Base-by-base conservation (phyloP, 37 sponge, comb jelly and placozoan genomes). In the Chondrilla cf. caribensis region DNA sequence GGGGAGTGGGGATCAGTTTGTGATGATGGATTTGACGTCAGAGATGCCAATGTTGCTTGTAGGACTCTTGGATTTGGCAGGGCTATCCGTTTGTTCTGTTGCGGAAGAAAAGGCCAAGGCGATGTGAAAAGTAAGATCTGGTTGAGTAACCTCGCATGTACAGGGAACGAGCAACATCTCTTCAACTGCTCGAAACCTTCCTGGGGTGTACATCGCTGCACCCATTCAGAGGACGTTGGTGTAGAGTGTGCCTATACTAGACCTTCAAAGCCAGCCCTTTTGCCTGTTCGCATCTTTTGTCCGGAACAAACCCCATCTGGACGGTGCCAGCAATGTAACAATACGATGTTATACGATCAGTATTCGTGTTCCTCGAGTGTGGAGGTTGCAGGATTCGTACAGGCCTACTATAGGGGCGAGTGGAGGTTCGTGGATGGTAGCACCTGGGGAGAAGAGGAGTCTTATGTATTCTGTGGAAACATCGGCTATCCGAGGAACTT, bases 1-100 rank as follows among this genome's bases (percentile, higher is more conserved):
- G 82, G 89, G 19, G 19, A 58, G 14, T 94, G 95, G 95, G 95
- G 95, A 19, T 87, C 95, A 1, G 70, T 94, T 8, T 94, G 95
- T 51, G 93, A 86, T 40, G 93, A 88, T 57, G 54, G 83, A 18
- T 88, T 82, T 79, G 51, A 65, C 2, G 29, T 42, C 15, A n/a
- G 15, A 1, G 84, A 86, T 28, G 93, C 73, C 0, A 26, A 79
- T 15, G 93, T 92, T 0, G 70, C 86, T 0, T 92, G 93, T 86
- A 88, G 72, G 78, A 84, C 82, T 33, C 60, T 92, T 8, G 93
- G 93, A 24, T 92, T 43, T 37, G 38, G 25, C 24, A 62, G 64
- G 22, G 29, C 25, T 19, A 29, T 28, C 5, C 25, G 64, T 7
- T 7, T 7, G 6, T 62, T 19, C 15, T 47, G 51, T 11, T 47